phyloP scores from a whole-genome alignment of 2,113 vertebrate species.

The Xyrauchen texanus region DNA sequence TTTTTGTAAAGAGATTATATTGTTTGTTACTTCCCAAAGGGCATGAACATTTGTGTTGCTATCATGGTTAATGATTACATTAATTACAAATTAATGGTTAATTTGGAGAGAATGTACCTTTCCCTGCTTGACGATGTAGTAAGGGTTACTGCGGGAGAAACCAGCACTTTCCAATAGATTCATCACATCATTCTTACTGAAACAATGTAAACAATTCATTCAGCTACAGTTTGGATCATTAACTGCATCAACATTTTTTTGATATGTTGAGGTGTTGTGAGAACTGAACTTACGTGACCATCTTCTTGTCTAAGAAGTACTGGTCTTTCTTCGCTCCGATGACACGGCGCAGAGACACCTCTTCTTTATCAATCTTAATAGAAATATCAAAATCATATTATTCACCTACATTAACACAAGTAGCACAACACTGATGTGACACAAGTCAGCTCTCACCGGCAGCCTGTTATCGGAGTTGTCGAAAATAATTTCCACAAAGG shows the following conservation, averaged over 20 bases:
- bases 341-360: slow-evolving; percentile 96
- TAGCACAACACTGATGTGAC: too few species aligned
- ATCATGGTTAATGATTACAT: too few species aligned
- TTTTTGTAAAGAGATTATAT: too few species aligned
- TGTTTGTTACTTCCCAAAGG: too few species aligned
- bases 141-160: slow-evolving; percentile 98
- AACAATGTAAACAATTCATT: slow-evolving; percentile 38
- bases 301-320: slow-evolving; percentile 99
- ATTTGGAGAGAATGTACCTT: slow-evolving; percentile 78
- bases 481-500: slow-evolving; percentile 99
- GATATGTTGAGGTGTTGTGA: too few species aligned
- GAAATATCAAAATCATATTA: not conserved
- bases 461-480: slow-evolving; percentile 98
- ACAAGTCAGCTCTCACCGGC: slow-evolving; percentile 79
- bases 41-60: too few species aligned
- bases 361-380: slow-evolving; percentile 95
- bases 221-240: not conserved
- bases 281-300: slow-evolving; percentile 94
- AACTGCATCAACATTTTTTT: too few species aligned
- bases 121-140: slow-evolving; percentile 99
- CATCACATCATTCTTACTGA: slow-evolving; percentile 99
- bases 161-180: slow-evolving; percentile 98
- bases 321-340: slow-evolving; percentile 99
- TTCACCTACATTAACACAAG: not conserved
- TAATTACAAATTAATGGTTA: too few species aligned